Conservation (phyloP, 2,888 invertebrate species). For the Abrostola tripartita region DNA sequence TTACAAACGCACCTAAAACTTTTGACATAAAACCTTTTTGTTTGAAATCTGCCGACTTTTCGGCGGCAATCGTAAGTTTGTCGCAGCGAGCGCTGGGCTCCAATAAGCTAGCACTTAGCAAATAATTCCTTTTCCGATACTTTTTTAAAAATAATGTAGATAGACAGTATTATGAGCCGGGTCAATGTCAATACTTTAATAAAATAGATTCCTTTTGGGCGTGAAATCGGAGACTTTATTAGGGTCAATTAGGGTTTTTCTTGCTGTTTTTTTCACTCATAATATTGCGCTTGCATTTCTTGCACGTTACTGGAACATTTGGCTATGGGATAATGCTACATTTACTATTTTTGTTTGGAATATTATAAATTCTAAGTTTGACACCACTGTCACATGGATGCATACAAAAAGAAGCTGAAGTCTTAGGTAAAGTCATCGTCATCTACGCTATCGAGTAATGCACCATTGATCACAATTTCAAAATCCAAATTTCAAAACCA, state of each 20-base stretch:
- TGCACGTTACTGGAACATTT: too few relatives aligned
- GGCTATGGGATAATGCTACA: too few relatives aligned
- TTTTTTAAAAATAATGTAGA: slow-evolving; percentile 17
- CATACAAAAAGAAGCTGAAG: too few relatives aligned
- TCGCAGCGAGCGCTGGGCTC: slow-evolving; percentile 30
- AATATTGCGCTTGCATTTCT: background rate
- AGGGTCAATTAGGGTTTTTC: background rate
- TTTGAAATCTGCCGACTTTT: background rate
- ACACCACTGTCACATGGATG: too few relatives aligned
- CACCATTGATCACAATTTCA: too few relatives aligned
- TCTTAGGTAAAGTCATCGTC: too few relatives aligned
- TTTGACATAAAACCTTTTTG: background rate
- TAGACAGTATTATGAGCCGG: slow-evolving; percentile 23
- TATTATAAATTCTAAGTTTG: too few relatives aligned
- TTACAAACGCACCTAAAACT: slow-evolving; percentile 8
- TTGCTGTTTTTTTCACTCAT: background rate
- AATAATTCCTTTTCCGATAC: slow-evolving; percentile 42
- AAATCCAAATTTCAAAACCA: too few relatives aligned
- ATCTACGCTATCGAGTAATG: too few relatives aligned
- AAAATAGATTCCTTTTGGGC: slow-evolving; percentile 15
- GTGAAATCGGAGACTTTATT: background rate
- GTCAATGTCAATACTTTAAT: slow-evolving; percentile 26
- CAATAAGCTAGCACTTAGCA: slow-evolving; percentile 27
- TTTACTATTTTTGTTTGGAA: too few relatives aligned
- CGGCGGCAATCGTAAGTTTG: slow-evolving; percentile 27